phyloP scores from a whole-genome alignment of 1,140 invertebrate species.

The Drosophila burlai region DNA sequence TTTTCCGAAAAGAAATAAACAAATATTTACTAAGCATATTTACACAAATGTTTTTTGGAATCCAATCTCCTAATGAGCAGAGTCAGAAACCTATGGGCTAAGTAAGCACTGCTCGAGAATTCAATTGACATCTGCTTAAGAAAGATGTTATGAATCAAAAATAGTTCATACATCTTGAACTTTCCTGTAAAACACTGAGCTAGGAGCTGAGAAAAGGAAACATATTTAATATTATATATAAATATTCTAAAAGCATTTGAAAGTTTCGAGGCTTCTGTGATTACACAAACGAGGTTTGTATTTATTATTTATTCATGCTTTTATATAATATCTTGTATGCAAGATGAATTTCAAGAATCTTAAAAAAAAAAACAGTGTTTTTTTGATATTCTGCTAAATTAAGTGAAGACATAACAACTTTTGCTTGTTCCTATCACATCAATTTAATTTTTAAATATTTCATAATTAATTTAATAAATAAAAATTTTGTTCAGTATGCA shows the following conservation, averaged over 20 bases:
- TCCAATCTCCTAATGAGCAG: conserved; percentile 20
- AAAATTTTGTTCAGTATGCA: too few species aligned
- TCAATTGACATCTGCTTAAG: not conserved
- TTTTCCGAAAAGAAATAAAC: conserved; percentile 1
- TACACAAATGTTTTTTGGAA: conserved; percentile 36
- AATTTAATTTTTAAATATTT: too few species aligned
- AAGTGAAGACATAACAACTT: too few species aligned
- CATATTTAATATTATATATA: not conserved
- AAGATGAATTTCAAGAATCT: too few species aligned
- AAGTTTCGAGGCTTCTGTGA: not conserved
- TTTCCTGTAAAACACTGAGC: not conserved
- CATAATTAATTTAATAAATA: too few species aligned
- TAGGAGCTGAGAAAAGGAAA: not conserved
- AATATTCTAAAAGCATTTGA: not conserved
- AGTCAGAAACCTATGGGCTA: conserved; percentile 3
- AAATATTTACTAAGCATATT: conserved; percentile 16
- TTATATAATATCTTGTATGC: too few species aligned
- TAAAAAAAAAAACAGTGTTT: too few species aligned
- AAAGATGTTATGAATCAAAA: not conserved
- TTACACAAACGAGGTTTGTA: not conserved
- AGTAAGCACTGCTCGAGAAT: not conserved
- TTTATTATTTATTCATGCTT: not conserved
- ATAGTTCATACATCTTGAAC: not conserved
- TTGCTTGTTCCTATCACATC: too few species aligned
- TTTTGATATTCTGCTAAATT: too few species aligned